A percentile compares a stretch with the other conserved stretches of the same genome.
Evolutionary conservation across 2,888 invertebrate genomes (phyloP).

Genomic region (Halictus quadricinctus): DNA sequence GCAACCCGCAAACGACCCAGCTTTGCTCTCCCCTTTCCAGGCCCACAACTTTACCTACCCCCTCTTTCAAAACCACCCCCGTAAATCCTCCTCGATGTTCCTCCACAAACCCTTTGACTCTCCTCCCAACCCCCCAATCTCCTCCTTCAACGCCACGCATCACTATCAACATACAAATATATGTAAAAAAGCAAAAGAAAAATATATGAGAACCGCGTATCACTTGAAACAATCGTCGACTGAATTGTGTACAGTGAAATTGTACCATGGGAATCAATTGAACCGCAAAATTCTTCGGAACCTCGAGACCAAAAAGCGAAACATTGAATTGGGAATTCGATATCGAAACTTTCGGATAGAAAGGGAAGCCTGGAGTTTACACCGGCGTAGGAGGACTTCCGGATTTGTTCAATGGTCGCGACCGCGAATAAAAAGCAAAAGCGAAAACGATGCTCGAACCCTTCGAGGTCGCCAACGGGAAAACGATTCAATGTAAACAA

Average conservation of each 20-base stretch:
- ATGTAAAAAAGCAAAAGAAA: neutral
- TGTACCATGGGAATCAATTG: slow-evolving; percentile 34
- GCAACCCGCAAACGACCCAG: slow-evolving; percentile 62
- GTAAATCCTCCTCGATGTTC: slow-evolving; percentile 26
- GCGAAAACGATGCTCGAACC: slow-evolving; percentile 21
- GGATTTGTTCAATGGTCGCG: slow-evolving; percentile 1
- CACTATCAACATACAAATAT: slow-evolving; percentile 47
- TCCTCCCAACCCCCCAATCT: slow-evolving; percentile 38
- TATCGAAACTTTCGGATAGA: slow-evolving; percentile 10
- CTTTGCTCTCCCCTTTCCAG: slow-evolving; percentile 28
- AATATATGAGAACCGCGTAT: slow-evolving; percentile 49
- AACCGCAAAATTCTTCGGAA: slow-evolving; percentile 11
- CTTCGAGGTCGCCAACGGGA: slow-evolving; percentile 16
- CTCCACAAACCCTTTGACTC: slow-evolving; percentile 16
- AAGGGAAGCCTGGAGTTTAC: neutral
- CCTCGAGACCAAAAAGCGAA: neutral
- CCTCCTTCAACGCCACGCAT: slow-evolving; percentile 31
- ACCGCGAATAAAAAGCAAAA: neutral
- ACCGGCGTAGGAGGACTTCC: neutral
- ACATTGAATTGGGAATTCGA: slow-evolving; percentile 4
- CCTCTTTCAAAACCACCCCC: slow-evolving; percentile 57
- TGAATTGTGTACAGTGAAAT: slow-evolving; percentile 42
- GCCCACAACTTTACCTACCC: slow-evolving; percentile 27
- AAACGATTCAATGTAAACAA: slow-evolving; percentile 22
- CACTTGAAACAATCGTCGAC: slow-evolving; percentile 54